Conservation (phyloP, 2,888 invertebrate species). For the Balanococcus diminutus region DNA sequence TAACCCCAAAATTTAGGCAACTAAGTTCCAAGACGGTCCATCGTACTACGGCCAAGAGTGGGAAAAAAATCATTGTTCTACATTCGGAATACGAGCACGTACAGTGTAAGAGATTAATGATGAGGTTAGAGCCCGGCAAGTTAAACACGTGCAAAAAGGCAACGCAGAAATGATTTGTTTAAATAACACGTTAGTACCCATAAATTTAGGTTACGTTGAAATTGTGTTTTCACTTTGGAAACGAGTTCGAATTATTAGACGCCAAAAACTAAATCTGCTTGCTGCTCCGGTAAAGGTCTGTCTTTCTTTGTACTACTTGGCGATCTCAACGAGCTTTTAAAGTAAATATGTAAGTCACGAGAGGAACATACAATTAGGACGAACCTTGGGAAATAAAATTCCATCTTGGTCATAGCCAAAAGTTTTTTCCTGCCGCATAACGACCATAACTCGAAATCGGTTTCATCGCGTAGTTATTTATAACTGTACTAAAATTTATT, state of each 20-base stretch:
- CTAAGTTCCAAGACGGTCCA: too few relatives aligned
- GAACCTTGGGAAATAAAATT: neutral
- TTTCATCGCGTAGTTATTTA: neutral
- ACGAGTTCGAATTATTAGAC: neutral
- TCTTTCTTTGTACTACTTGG: neutral
- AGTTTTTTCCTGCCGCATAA: neutral
- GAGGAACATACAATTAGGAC: neutral
- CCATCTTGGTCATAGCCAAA: neutral
- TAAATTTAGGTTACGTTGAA: slow-evolving; percentile 18
- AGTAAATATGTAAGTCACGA: slow-evolving; percentile 13
- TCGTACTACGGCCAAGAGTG: neutral
- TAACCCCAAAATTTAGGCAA: too few relatives aligned
- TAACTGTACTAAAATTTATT: too few relatives aligned
- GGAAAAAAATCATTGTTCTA: neutral
- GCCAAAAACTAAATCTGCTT: neutral
- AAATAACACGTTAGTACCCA: slow-evolving; percentile 15
- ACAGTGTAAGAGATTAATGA: slow-evolving; percentile 12
- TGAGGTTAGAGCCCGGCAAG: slow-evolving; percentile 9
- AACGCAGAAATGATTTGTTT: slow-evolving; percentile 16
- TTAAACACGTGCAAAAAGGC: slow-evolving; percentile 24
- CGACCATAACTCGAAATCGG: neutral
- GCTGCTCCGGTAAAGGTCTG: neutral
- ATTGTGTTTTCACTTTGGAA: slow-evolving; percentile 16
- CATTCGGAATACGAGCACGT: slow-evolving; percentile 11
- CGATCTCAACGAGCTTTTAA: slow-evolving; percentile 2